Conservation (phyloP, 2,888 invertebrate species). For the Achlya flavicornis region DNA sequence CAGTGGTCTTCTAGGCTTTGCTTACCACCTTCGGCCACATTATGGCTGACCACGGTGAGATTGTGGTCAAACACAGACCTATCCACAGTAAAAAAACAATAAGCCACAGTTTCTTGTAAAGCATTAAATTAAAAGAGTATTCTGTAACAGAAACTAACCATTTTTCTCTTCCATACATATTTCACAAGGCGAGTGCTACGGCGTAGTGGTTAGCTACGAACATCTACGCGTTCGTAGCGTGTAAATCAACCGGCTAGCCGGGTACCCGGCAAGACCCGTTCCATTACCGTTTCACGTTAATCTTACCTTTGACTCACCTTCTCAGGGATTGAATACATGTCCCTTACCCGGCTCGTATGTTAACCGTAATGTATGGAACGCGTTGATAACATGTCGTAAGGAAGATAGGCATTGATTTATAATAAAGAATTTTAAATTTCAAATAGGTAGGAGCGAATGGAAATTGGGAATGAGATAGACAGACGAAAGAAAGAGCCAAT, state of each 20-base stretch:
- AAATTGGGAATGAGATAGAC: too few relatives aligned
- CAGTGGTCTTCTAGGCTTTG: too few relatives aligned
- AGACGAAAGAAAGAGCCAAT: too few relatives aligned
- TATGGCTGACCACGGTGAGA: too few relatives aligned
- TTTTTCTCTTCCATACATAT: too few relatives aligned
- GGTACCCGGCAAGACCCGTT: constrained; percentile 2
- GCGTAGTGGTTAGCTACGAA: constrained; percentile 3
- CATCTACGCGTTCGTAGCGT: neutral
- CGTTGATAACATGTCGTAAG: neutral
- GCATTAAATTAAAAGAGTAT: too few relatives aligned
- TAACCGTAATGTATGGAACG: neutral
- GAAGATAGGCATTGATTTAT: neutral
- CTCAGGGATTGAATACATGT: constrained; percentile 2
- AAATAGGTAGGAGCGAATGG: too few relatives aligned
- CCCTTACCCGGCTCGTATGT: neutral
- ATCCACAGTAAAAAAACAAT: too few relatives aligned
- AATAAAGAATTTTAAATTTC: neutral
- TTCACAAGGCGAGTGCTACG: constrained; percentile 3
- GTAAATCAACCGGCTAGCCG: constrained; percentile 9
- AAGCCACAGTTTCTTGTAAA: too few relatives aligned
- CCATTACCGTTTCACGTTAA: constrained; percentile 11
- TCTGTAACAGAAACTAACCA: too few relatives aligned
- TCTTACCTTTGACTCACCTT: constrained; percentile 5
- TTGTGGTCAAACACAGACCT: too few relatives aligned
- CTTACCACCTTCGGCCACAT: too few relatives aligned